phyloP scores from a whole-genome alignment of 2,797 vertebrate species.

The Cuculus canorus region DNA sequence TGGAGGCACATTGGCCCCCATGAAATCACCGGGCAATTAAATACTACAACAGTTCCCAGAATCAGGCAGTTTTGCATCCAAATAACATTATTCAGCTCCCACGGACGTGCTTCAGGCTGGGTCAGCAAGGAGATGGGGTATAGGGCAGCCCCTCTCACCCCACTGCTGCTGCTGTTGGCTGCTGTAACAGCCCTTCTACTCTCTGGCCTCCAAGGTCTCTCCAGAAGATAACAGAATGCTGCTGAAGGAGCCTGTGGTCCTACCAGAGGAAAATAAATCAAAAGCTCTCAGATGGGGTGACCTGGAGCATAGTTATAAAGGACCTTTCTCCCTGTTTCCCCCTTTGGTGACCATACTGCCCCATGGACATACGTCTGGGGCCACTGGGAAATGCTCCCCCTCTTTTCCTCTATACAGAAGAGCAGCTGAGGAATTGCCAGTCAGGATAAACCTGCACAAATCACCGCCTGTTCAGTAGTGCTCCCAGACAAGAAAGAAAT shows the following conservation, averaged over 20 bases:
- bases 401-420: not conserved
- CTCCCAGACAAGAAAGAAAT: slow-evolving; percentile 1
- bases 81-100: not conserved
- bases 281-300: not conserved
- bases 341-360: fast-evolving
- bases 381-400: not conserved
- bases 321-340: not conserved
- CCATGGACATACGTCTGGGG: not conserved
- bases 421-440: not conserved
- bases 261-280: fast-evolving
- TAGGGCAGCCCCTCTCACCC: not conserved
- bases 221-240: not conserved
- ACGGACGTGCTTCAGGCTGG: too few species aligned
- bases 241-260: not conserved
- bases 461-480: not conserved
- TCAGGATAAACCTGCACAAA: not conserved
- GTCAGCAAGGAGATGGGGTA: not conserved
- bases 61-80: not conserved
- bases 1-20: not conserved
- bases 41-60: not conserved
- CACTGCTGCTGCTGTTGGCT: fast-evolving
- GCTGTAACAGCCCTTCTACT: not conserved
- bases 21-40: not conserved
- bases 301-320: fast-evolving
- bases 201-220: not conserved